A percentile compares a stretch with the other conserved stretches of the same genome.
phyloP scores from a whole-genome alignment of 64 coral and sea anemone genomes.

The Montipora capricornis region DNA sequence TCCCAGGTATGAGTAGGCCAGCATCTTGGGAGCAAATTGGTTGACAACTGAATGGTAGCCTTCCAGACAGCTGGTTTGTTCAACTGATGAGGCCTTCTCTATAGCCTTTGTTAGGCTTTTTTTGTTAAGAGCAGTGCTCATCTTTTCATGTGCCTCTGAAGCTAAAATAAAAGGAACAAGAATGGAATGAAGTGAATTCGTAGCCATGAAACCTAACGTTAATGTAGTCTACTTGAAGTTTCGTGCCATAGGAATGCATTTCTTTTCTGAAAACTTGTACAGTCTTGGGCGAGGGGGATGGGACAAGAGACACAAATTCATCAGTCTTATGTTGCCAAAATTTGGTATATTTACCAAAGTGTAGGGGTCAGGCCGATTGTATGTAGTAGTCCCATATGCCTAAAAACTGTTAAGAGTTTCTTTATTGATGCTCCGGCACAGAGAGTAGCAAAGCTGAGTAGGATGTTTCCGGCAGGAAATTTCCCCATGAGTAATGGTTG shows the following conservation, averaged over 20 bases:
- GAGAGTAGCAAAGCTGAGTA: constrained; percentile 64
- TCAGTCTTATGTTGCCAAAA: too few relatives aligned
- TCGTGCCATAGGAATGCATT: too few relatives aligned
- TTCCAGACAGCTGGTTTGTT: constrained; percentile 40
- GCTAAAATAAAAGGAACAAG: neutral
- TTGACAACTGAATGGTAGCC: constrained; percentile 43
- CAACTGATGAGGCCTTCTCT: constrained; percentile 18
- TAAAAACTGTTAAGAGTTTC: constrained; percentile 35
- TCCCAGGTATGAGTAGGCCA: constrained; percentile 42
- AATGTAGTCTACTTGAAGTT: too few relatives aligned
- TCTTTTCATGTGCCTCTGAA: constrained; percentile 30
- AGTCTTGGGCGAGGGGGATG: neutral
- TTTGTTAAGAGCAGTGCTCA: constrained; percentile 1
- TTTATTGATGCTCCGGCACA: constrained; percentile 45
- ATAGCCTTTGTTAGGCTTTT: neutral
- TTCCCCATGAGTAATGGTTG: constrained; percentile 54
- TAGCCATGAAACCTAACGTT: too few relatives aligned
- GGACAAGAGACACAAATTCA: too few relatives aligned
- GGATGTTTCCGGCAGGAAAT: constrained; percentile 66
- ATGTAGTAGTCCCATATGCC: constrained; percentile 38
- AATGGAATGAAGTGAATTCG: too few relatives aligned
- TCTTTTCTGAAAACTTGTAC: too few relatives aligned
- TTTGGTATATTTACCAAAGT: too few relatives aligned
- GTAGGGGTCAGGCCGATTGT: too few relatives aligned
- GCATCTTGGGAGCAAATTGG: constrained; percentile 48